Evolutionary conservation across 2,113 vertebrate genomes (phyloP), one percentile per base, ranked within the genome.

Genomic region (Poicephalus gulielmi): DNA sequence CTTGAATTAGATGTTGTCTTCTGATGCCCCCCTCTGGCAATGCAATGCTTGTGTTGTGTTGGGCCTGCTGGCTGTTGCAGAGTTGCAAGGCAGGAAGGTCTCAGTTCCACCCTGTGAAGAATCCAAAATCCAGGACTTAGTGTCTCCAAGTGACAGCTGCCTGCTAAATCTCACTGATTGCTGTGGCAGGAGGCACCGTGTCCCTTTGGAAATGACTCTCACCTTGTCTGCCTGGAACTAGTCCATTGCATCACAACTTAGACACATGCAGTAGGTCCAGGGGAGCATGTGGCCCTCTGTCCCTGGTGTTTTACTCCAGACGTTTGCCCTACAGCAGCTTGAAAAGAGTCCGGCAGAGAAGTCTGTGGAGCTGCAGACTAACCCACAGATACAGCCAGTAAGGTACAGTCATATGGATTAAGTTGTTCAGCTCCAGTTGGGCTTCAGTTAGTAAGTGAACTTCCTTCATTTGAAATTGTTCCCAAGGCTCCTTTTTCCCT

Each of bases 401-500:
- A 71, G 25, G 20, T 62, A 50, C n/a, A 67, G 37, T 22, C 74
- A 52, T 62, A 76, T 2, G 17, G 62, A 87, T 86, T n/a, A 90
- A 95, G 41, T 27, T 69, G 37, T 24, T 39, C 27, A 89, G 44
- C 57, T 68, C 63, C n/a, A 62, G 66, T 80, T 79, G 83, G 43
- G 63, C 60, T 86, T 84, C 73, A 60, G 50, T 49, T 93, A 66
- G 85, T 86, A 78, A 88, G 69, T 12, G 73, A 92, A 59, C 50
- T 91, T 91, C 30, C 25, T 60, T 86, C 20, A n/a, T 63, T 86
- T 85, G 20, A 60, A 47, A 91, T 94, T 64, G 64, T 49, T 94
- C 91, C 95, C 92, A 64, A 68, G 92, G 78, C 43, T 92, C 89
- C 39, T 81, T 94, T 92, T 95, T 89, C 35, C 66, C 33, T 86